Evolutionary conservation across 92 coral and sea anemone genomes (phyloP), one percentile per base, ranked within the genome.

Genomic region (Epizoanthus illoricatus): DNA sequence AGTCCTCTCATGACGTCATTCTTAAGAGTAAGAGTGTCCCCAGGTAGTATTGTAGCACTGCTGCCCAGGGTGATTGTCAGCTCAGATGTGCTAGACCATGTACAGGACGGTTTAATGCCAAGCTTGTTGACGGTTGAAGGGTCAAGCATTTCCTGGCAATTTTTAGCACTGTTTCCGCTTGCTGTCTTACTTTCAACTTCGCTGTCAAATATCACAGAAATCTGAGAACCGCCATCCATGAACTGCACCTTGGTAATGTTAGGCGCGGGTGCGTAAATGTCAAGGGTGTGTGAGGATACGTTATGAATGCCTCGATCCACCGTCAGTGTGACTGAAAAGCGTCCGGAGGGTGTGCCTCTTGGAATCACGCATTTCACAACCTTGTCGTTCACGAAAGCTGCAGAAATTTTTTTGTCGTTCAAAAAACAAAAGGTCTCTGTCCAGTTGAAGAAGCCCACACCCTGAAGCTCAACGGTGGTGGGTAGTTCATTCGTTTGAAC

Each of bases 171-270:
- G 23, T 63, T 59, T 42, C 82, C 82, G 5, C 11, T 52, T 9
- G 73, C 76, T 7, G 49, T 21, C 16, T 71, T 33, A 21, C 69
- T 69, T 62, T 73, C 89, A 36, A 73, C 81, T 49, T 81, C 76
- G 41, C 73, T 81, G 79, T 74, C 20, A 17, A 86, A 86, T 6
- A 52, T 57, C 16, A 86, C 69, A 58, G 17, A 64, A 15, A 86
- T 81, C 73, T 56, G 45, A 18, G 89, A 84, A 3, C 89, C 85
- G 15, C 86, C 84, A 21, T 74, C 73, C 2, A 86, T 57, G 71
- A 86, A 73, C 7, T 86, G 85, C 15, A 83, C 81, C 3, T 45
- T 54, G 21, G 70, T 66, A 15, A 86, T 74, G 4, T 42, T 28
- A 4, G 89, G 83, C 7, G 86, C 36, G 9, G 67, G 68, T 52